Base-by-base conservation (phyloP, 35 echinoderm and acorn worm species). In the Amphiura filiformis region DNA sequence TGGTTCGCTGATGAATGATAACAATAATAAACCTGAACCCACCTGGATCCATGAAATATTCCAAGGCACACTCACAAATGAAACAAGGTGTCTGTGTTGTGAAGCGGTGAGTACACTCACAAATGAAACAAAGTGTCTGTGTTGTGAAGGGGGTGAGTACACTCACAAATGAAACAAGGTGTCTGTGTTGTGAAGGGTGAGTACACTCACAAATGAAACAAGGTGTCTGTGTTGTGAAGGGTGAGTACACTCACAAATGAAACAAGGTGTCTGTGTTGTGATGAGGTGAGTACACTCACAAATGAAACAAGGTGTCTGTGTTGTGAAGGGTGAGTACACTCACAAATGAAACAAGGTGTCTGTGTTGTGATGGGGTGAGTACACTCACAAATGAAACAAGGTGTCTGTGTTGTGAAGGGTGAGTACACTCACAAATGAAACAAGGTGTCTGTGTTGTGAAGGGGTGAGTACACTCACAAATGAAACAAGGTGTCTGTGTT, bases 31-130 rank as follows among this genome's bases (percentile, higher is more conserved):
- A 87, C 75, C 87, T 33, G 96, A 99, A 39, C 93, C 96, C 5
- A 99, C 96, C 1, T 99, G 96, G 96, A 89, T 99, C 37, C 96
- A 99, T 80, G 96, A 99, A 76, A 99, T 99, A 83, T 99, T 99
- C 88, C 96, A 99, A 70, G 96, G 96, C 18, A 99, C 96, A 18
- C 82, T 99, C 20, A 99, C 96, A 35, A 99, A 99, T 52, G 96
- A 99, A 79, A 99, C 96, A 0, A 87, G 96, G 76, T 99, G 96
- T 92, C 85, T 99, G 7, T 95, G 93, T 80, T 99, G 96, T 81
- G 96, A 99, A 89, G 93, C 86, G 84, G 91, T 97, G 70, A 88
- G 95, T 90, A 35, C n/a, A 77, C 12, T 3, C 34, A 35, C 75
- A 9, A 11, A 77, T 35, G 34, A 30, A 26, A 77, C n/a, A 30